Base-by-base conservation (phyloP, 2,888 invertebrate species). In the Scelioninae gen. 2 region DNA sequence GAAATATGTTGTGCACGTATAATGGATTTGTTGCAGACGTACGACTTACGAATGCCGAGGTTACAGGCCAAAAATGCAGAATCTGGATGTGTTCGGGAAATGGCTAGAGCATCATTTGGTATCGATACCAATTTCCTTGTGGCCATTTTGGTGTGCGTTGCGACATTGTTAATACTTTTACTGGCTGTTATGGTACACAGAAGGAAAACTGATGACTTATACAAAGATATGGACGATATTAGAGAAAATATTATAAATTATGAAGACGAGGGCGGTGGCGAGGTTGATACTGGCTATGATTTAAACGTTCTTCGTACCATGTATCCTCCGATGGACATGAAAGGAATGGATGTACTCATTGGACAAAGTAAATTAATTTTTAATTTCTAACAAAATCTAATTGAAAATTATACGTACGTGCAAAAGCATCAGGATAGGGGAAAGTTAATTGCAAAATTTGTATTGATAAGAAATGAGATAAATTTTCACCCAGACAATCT, bases 231-330 rank as follows among this genome's bases (percentile, higher is more conserved):
- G 77, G 97, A 98, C 82, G 97, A 98, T 35, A 96, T 97, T 28
- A 89, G 98, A 69, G 98, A 98, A 86, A 99, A 96, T 81, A 97
- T 99, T 74, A 96, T 98, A 79, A 96, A 96, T 79, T 98, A 99
- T 83, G 96, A 97, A 83, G 98, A 98, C 81, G 98, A 99, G 86
- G 98, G 98, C 11, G 98, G 98, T 83, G 98, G 98, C 84, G 96
- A 99, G 86, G 96, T 96, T 0, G 98, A 99, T 84, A 95, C 97
- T 0, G 94, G 94, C 1, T 97, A 95, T 86, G 96, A 97, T 84
- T 89, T 97, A 68, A 93, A 93, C 73, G 94, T 95, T 2, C 89
- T 97, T 15, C 84, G 92, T 61, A 88, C 90, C 77, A 90, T 91
- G 88, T 91, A 91, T 68, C 90, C 89, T 0, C 88, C 88, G 5